Evolutionary conservation across 1,140 invertebrate genomes (phyloP), one percentile per base, ranked within the genome.

Genomic region (Akabosia matsudoensis): DNA sequence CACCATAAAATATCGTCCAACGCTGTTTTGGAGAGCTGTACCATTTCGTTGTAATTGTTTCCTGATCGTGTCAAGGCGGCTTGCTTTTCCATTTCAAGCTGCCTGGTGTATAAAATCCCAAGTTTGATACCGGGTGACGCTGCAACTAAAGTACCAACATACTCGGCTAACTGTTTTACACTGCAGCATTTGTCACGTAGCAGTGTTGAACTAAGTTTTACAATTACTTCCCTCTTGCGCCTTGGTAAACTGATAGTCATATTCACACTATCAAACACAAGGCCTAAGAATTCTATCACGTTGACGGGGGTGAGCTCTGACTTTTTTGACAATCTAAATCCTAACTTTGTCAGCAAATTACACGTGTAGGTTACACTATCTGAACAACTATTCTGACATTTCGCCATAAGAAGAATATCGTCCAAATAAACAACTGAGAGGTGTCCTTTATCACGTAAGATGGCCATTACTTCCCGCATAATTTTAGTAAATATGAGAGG

Each of bases 351-450:
- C n/a, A 77, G 30, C 0, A 74, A 14, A 56, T 31, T 14, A 13
- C 7, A 14, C 2, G 74, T 73, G 14, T 1, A 18, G 61, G 14
- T 1, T 4, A 73, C 2, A n/a, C 56, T 76, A 16, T 28, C 13
- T 7, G 7, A 0, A 31, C 73, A 72, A 18, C 18, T 0, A 2
- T 30, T 2, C 1, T 16, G 22, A 24, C 2, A 61, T 34, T 70
- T 24, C 0, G 73, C 74, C 1, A 79, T n/a, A 31, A 75, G 24
- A 28, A 78, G 52, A 22, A 76, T 16, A 76, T 80, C 79, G 74
- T 80, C 79, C 28, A 80, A 22, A 52, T 80, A 80, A 33, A 70
- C 72, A 51, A 75, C 74, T 1, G 37, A 67, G 16, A 56, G 7
- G 24, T 64, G 18, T 1, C 61, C 70, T 51, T 76, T 16, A 4